A percentile compares a stretch with the other conserved stretches of the same genome.
These are phyloP conservation scores for Pseudoips prasinana DNA, from an alignment of 2,888 invertebrate species.

Conservation along the genomic window DNA sequence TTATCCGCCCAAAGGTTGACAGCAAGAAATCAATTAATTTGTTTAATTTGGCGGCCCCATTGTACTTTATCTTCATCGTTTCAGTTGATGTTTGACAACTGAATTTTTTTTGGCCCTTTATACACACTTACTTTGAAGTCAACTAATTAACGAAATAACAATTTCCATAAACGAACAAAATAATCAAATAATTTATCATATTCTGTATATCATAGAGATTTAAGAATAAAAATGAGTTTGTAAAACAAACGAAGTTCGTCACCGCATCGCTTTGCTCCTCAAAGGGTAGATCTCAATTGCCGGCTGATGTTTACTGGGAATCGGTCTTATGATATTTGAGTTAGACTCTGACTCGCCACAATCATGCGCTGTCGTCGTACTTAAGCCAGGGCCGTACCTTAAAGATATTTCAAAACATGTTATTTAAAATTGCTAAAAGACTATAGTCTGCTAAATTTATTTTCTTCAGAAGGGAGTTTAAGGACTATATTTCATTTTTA, in stretches of 20 bases:
- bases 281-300: constrained; percentile 54
- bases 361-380: neutral
- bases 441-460: too few species aligned
- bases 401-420: too few species aligned
- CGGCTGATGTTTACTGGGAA: constrained; percentile 47
- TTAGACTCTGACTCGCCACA: constrained; percentile 30
- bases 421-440: too few species aligned
- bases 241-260: constrained; percentile 45
- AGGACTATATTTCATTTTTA: too few species aligned
- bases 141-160: neutral
- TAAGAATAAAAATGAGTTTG: constrained; percentile 40
- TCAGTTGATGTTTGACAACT: neutral
- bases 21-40: too few species aligned
- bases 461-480: too few species aligned
- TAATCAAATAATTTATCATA: too few species aligned
- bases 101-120: neutral
- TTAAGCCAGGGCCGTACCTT: too few species aligned
- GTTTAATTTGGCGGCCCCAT: too few species aligned
- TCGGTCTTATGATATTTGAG: constrained; percentile 64
- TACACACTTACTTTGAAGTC: neutral
- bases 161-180: neutral
- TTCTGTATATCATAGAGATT: constrained; percentile 18
- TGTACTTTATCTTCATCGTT: too few species aligned
- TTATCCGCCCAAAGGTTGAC: too few species aligned
- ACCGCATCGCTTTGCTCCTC: constrained; percentile 41